phyloP scores from a whole-genome alignment of 2,888 invertebrate genomes.

The Amiota minor region DNA sequence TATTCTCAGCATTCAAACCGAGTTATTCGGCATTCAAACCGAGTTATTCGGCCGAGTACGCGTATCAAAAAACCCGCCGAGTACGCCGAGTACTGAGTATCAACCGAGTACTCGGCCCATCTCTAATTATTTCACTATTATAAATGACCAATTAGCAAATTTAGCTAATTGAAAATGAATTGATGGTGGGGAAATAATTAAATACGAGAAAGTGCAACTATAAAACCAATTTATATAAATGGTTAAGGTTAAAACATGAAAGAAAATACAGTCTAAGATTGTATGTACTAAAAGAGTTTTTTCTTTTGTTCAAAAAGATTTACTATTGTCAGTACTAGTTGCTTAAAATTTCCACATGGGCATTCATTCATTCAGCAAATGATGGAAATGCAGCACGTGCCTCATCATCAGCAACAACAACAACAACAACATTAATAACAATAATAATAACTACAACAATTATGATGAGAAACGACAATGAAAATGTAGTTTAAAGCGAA shows the following conservation, averaged over 20 bases:
- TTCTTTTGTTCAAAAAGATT: not conserved
- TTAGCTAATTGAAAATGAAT: not conserved
- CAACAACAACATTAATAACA: slow-evolving; percentile 12
- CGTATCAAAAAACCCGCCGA: no score
- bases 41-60: no score
- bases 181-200: not conserved
- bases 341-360: slow-evolving; percentile 15
- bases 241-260: not conserved
- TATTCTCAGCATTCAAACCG: no score
- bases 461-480: slow-evolving; percentile 4
- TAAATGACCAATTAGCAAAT: no score
- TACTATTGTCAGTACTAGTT: not conserved
- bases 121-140: no score
- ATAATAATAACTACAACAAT: slow-evolving; percentile 15
- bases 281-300: no score
- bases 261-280: no score
- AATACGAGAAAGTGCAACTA: not conserved
- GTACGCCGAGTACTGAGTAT: no score
- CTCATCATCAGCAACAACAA: not conserved
- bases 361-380: not conserved
- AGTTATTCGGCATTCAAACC: no score
- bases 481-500: slow-evolving; percentile 15
- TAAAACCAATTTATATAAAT: not conserved
- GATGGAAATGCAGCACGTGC: slow-evolving; percentile 23
- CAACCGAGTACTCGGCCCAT: no score